Base-by-base conservation (phyloP, 2,888 invertebrate species). In the Charanyca ferruginea region DNA sequence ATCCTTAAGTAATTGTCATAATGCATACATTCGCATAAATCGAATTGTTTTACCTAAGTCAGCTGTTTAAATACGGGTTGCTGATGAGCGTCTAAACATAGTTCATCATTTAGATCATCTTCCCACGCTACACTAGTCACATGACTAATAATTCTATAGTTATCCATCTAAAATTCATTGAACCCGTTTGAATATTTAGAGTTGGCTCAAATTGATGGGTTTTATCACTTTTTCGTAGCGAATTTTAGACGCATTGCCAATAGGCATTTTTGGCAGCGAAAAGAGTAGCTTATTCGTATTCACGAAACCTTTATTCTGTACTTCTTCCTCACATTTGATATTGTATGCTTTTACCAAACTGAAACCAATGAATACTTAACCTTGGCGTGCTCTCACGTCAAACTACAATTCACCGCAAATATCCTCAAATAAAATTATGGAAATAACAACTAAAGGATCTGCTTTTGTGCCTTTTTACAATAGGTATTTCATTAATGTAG, bases 41-140 rank as follows among this genome's bases (percentile, higher is more conserved):
- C 16, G 8, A n/a, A 2, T 11, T 28, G 2, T 32, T 45, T 18
- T 32, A 63, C 32, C 25, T 55, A 47, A 13, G 25, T 23, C 73
- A 77, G 42, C 65, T 75, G 65, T 54, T 18, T 32, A 77, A 75
- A 74, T 49, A 61, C 42, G 28, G 20, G 48, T 47, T 38, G 47
- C 42, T 60, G 20, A 38, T 52, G 48, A 61, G 20, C 13, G 53
- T 47, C 25, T 62, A 49, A 62, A 62, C 35, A 22, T 11, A 38
- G 28, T 9, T 42, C 11, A 44, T 38, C 13, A n/a, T n/a, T n/a
- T 38, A 38, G 16, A 38, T 16, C 5, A 38, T 28, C 59, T 63
- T 55, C 63, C 51, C 59, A 70, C 77, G 58, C 53, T 51, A 35
- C 44, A 53, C 2, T 13, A 41, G 52, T 53, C 58, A 59, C 8